phyloP scores from a whole-genome alignment of 2,888 invertebrate species.

The Pandemis heparana region DNA sequence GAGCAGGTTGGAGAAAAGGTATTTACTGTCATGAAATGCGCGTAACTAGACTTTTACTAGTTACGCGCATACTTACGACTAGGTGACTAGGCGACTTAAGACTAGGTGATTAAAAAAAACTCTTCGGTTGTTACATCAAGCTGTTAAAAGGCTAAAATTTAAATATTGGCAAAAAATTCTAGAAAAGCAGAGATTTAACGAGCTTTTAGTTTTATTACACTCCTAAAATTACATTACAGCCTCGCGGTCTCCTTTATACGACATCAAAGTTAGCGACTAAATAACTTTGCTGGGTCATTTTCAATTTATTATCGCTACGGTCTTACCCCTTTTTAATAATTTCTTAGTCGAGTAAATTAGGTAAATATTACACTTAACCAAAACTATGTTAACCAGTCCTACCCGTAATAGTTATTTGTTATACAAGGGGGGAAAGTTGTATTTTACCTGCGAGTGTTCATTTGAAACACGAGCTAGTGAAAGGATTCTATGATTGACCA shows the following conservation, averaged over 20 bases:
- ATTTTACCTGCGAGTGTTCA: too few relatives aligned
- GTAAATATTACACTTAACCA: neutral
- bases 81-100: too few relatives aligned
- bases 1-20: too few relatives aligned
- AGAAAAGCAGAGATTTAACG: conserved; percentile 8
- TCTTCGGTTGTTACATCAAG: neutral
- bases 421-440: too few relatives aligned
- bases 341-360: neutral
- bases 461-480: too few relatives aligned
- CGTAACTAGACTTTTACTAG: neutral
- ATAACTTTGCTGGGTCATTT: conserved; percentile 17
- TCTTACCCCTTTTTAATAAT: conserved; percentile 4
- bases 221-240: conserved; percentile 15
- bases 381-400: neutral
- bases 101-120: neutral
- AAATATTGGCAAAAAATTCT: neutral
- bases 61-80: too few relatives aligned
- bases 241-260: conserved; percentile 17
- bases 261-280: conserved; percentile 20
- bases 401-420: too few relatives aligned
- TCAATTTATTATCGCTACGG: neutral
- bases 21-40: too few relatives aligned
- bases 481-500: too few relatives aligned
- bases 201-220: conserved; percentile 24
- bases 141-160: neutral